Base-by-base conservation (phyloP, 2,113 vertebrate genomes). In the Nyctereutes procyonoides region DNA sequence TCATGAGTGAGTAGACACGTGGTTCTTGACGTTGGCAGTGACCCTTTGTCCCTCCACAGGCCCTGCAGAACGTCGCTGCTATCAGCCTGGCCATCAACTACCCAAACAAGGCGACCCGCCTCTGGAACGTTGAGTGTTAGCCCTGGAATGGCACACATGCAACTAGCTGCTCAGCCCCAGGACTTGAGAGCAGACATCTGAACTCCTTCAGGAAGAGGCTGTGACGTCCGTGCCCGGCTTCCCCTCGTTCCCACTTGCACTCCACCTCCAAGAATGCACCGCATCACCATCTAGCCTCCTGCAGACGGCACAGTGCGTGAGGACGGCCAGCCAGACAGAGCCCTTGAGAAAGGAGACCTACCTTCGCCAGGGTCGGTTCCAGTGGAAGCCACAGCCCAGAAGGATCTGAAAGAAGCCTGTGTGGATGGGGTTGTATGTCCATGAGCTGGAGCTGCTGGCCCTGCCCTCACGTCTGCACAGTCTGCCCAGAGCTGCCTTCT, bases 21-120 rank as follows among this genome's bases (percentile, higher is more conserved):
- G 24, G 38, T 32, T 62, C 51, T 48, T 43, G 19, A 84, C 30
- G 0, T 0, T 53, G 24, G 55, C 51, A 0, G 4, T 94, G 51
- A 89, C 67, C 95, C 77, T 76, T 63, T 83, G 97, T 95, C n/a
- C 96, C 98, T 92, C 94, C 98, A 63, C 97, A 99, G 99, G 99
- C 99, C 97, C 99, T 99, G 98, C 99, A 99, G 99, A 99, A 99
- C 99, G 99, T 99, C 81, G 99, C 99, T 97, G 99, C 99, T 98
- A 99, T 99, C 99, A 99, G 99, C 98, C 99, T 99, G 98, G 99
- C 99, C 95, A 99, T 99, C 99, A 99, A 99, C 99, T 99, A 99
- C 95, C 99, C 99, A 26, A 99, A 99, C 99, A 99, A 99, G 99
- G 99, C 99, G 43, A 99, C 99, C 91, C 98, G 98, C 98, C 99